Conservation (phyloP, 1,140 invertebrate genomes). For the Trichonephila clavata region DNA sequence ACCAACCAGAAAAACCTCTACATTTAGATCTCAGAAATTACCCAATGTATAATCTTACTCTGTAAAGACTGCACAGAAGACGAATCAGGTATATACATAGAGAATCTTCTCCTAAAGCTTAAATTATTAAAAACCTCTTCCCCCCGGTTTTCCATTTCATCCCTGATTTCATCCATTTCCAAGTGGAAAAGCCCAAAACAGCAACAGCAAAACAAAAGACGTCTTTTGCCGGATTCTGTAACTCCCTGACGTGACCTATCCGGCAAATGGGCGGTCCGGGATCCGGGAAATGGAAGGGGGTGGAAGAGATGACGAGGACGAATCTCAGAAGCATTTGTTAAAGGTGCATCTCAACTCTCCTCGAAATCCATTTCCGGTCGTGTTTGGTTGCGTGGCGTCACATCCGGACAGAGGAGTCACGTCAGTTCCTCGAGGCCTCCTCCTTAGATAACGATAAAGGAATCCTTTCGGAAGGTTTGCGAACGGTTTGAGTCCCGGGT, state of each 20-base stretch:
- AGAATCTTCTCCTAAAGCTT: neutral
- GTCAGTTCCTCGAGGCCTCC: conserved; percentile 38
- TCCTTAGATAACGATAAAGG: conserved; percentile 50
- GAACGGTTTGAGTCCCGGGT: neutral
- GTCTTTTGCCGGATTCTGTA: conserved; percentile 39
- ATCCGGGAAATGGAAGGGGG: neutral
- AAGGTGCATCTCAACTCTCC: conserved; percentile 53
- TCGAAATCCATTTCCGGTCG: conserved; percentile 70
- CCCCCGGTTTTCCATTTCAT: neutral
- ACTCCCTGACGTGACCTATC: conserved; percentile 67
- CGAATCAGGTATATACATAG: neutral
- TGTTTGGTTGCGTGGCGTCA: conserved; percentile 60
- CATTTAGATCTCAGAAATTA: too few relatives aligned
- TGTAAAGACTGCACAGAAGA: too few relatives aligned
- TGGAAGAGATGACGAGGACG: conserved; percentile 52
- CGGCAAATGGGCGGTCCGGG: conserved; percentile 38
- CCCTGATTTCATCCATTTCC: conserved; percentile 28
- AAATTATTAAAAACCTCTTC: neutral
- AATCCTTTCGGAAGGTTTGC: neutral
- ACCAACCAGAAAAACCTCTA: too few relatives aligned
- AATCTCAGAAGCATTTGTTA: conserved; percentile 70
- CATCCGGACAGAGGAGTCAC: conserved; percentile 66
- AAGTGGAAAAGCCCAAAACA: neutral
- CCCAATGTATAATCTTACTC: too few relatives aligned
- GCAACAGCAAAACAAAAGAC: conserved; percentile 22